Conservation (phyloP, 1,140 invertebrate species). For the Lasioglossum albipes region DNA sequence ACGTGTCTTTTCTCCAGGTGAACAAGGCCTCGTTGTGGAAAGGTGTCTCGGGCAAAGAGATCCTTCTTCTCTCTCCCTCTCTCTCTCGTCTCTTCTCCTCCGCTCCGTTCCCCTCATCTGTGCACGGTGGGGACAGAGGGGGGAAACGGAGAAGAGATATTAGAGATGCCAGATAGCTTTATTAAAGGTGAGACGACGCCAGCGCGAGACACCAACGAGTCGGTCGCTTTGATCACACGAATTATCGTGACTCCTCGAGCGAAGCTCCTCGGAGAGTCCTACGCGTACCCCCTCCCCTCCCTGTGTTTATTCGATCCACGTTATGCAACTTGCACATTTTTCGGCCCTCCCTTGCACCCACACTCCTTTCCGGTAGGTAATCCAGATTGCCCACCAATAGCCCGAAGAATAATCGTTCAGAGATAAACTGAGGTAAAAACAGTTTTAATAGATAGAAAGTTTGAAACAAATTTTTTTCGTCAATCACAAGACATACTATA, state of each 20-base stretch:
- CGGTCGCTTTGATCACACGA: slow-evolving; percentile 73
- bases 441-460: too few species aligned
- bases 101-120: not conserved
- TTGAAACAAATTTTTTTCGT: too few species aligned
- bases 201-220: slow-evolving; percentile 66
- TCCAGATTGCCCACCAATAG: too few species aligned
- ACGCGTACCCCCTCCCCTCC: too few species aligned
- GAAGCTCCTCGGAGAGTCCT: too few species aligned
- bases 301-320: not conserved
- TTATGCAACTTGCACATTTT: slow-evolving; percentile 16
- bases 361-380: too few species aligned
- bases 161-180: slow-evolving; percentile 75
- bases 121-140: not conserved
- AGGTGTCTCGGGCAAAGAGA: slow-evolving; percentile 64
- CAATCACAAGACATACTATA: too few species aligned
- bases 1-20: slow-evolving; percentile 71
- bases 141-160: slow-evolving; percentile 59
- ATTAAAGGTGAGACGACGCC: slow-evolving; percentile 71
- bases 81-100: not conserved
- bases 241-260: slow-evolving; percentile 61
- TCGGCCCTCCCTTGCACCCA: not conserved
- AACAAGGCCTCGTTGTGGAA: slow-evolving; percentile 74
- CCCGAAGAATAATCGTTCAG: too few species aligned
- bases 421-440: too few species aligned
- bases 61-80: slow-evolving; percentile 7